Conservation (phyloP, 2,797 vertebrate species). For the Malacoraja senta region DNA sequence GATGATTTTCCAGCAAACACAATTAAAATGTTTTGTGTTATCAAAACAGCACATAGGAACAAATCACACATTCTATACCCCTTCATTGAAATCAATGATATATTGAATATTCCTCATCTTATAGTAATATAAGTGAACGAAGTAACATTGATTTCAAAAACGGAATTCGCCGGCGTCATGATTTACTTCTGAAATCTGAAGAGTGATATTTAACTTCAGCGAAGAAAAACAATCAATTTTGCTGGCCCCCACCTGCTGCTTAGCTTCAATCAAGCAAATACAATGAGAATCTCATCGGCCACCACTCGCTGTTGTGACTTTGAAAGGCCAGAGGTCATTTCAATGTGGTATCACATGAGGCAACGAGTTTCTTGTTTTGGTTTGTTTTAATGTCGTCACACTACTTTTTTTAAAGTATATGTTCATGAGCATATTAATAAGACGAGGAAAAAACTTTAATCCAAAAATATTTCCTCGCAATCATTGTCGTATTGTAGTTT, state of each 20-base stretch:
- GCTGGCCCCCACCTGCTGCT: not conserved
- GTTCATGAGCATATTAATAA: not conserved
- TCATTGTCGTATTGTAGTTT: not conserved
- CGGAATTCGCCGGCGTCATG: not conserved
- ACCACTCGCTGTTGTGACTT: slow-evolving; percentile 6
- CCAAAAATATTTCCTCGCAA: not conserved
- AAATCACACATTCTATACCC: no score
- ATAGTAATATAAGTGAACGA: not conserved
- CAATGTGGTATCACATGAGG: not conserved
- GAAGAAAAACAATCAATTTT: not conserved
- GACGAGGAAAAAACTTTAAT: not conserved
- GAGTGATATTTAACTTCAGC: not conserved
- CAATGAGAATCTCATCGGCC: not conserved
- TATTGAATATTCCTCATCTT: not conserved
- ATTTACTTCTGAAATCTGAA: not conserved
- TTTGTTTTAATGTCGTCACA: not conserved
- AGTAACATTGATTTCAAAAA: not conserved
- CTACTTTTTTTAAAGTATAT: not conserved
- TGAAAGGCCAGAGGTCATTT: not conserved
- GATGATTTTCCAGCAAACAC: not conserved
- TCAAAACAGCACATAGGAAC: not conserved
- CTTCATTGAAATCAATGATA: not conserved
- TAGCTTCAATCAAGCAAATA: not conserved
- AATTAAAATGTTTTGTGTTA: not conserved
- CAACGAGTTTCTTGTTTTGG: not conserved